Base-by-base conservation (phyloP, 1,140 invertebrate species). In the Pomacea maculata region DNA sequence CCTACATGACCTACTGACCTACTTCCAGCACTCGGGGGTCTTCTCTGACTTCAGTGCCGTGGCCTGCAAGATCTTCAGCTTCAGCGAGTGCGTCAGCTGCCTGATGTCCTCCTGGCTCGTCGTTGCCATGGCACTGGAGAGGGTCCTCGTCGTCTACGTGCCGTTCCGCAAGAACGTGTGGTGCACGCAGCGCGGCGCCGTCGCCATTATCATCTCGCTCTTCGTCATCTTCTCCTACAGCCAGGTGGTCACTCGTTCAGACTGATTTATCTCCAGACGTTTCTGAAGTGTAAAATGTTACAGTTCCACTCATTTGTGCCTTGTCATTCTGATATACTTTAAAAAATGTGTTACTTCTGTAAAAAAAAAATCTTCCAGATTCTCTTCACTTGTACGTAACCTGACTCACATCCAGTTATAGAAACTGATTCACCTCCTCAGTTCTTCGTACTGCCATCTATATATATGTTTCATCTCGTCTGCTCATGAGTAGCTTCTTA, bases 91-190 rank as follows among this genome's bases (percentile, higher is more conserved):
- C 67, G 81, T 88, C 21, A 81, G 83, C 54, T 86, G 86, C 74
- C 78, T 89, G 29, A 88, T 89, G 86, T 86, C 86, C 10, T 86
- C 86, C 15, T 89, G 88, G 88, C 80, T 88, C 9, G 86, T 89
- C 19, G 87, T 88, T 15, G 82, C 80, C 61, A 87, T 89, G 86
- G 85, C 88, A 5, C n/a, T 87, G 15, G 88, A 89, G 73, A 82
- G 88, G 65, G 64, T 88, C 19, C 81, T 88, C 29, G 88, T 87
- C 14, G 85, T 89, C 6, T 84, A 80, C 81, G 83, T 86, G 65
- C 88, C 88, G 17, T 86, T 89, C 76, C 82, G 84, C 78, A 85
- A 83, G 67, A 75, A 82, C 76, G 73, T 78, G 21, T 80, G 87
- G 80, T 85, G 84, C 75, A 83, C 80, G 12, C 83, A 85, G 76